phyloP scores from a whole-genome alignment of 2,888 invertebrate species.

The Notocelia uddmanniana region DNA sequence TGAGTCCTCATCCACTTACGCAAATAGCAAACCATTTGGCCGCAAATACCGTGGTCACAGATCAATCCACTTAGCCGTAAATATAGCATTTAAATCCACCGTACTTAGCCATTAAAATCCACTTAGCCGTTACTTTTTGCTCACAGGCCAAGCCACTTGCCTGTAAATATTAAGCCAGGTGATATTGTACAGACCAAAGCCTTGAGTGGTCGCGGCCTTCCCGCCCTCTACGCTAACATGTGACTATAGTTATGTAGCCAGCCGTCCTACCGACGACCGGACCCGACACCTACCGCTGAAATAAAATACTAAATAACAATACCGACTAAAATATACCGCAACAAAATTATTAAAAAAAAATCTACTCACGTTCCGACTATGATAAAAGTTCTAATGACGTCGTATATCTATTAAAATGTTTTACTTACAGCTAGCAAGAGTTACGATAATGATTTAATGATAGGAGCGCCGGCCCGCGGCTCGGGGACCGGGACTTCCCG shows the following conservation, averaged over 20 bases:
- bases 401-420: slow-evolving; percentile 55
- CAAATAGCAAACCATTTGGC: neutral
- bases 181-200: neutral
- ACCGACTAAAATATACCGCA: slow-evolving; percentile 75
- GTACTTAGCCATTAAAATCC: too few species aligned
- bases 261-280: slow-evolving; percentile 1
- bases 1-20: too few species aligned
- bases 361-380: slow-evolving; percentile 73
- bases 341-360: slow-evolving; percentile 74
- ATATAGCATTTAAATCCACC: too few species aligned
- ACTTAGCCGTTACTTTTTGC: too few species aligned
- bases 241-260: slow-evolving; percentile 11
- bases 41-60: neutral
- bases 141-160: neutral
- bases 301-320: slow-evolving; percentile 85
- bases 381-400: slow-evolving; percentile 67
- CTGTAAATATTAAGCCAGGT: slow-evolving; percentile 2
- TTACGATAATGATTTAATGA: slow-evolving; percentile 61
- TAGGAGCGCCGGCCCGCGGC: slow-evolving; percentile 52
- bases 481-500: neutral
- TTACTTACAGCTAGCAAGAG: slow-evolving; percentile 68
- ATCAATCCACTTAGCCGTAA: neutral
- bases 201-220: neutral
- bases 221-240: neutral
- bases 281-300: slow-evolving; percentile 57